Evolutionary conservation across 1,140 invertebrate species (phyloP).

Genomic region (Cotesia chilonis): DNA sequence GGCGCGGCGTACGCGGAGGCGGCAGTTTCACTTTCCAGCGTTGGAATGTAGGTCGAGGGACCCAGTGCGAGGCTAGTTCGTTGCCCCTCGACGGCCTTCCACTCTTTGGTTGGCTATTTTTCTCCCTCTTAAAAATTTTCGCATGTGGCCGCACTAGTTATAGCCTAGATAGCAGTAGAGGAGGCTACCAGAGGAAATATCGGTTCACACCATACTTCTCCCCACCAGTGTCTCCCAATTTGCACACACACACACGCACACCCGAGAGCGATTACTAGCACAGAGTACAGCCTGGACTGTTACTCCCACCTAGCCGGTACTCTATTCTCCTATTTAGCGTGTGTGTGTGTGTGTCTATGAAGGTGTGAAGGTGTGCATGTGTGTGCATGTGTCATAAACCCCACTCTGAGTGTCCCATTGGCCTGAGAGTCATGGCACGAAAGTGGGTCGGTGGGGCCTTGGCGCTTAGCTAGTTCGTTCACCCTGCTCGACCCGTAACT

Average conservation of each 20-base stretch:
- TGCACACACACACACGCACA: not conserved
- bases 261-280: not conserved
- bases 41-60: conserved; percentile 65
- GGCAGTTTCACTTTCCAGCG: conserved; percentile 67
- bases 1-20: conserved; percentile 45
- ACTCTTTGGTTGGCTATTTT: conserved; percentile 60
- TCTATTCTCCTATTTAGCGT: too few relatives aligned
- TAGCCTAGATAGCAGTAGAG: conserved; percentile 37
- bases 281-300: not conserved
- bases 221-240: too few relatives aligned
- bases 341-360: too few relatives aligned
- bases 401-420: conserved; percentile 17
- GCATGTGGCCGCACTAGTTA: conserved; percentile 15
- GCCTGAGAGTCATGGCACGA: conserved; percentile 43
- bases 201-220: not conserved
- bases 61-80: conserved; percentile 66
- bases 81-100: conserved; percentile 66
- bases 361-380: too few relatives aligned
- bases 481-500: conserved; percentile 66
- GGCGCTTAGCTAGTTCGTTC: conserved; percentile 67
- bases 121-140: conserved; percentile 29
- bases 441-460: conserved; percentile 66
- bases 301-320: not conserved
- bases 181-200: conserved; percentile 9
- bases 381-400: not conserved